These are phyloP conservation scores for Percina caprodes DNA, from an alignment of 2,113 vertebrate genomes.

Conservation along the genomic window DNA sequence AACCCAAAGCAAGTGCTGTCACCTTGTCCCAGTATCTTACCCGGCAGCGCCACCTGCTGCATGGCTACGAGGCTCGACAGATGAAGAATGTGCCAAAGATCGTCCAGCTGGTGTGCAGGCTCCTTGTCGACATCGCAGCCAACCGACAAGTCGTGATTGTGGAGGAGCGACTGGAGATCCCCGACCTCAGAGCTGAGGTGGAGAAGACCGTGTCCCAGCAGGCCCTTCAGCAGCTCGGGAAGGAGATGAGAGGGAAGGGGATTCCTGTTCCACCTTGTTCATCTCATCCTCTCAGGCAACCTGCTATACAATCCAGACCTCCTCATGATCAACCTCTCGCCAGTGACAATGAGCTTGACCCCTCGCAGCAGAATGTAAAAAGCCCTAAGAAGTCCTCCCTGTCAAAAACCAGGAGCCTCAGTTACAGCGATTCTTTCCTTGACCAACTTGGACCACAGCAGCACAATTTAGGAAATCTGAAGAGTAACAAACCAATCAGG, in stretches of 20 bases:
- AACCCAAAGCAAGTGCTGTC: slow-evolving; percentile 88
- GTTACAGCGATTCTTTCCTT: slow-evolving; percentile 93
- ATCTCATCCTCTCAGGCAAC: slow-evolving; percentile 41
- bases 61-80: slow-evolving; percentile 94
- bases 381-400: slow-evolving; percentile 80
- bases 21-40: slow-evolving; percentile 94
- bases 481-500: slow-evolving; percentile 73
- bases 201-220: slow-evolving; percentile 93
- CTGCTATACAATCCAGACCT: slow-evolving; percentile 39
- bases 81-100: slow-evolving; percentile 96
- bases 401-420: slow-evolving; percentile 83
- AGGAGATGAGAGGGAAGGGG: slow-evolving; percentile 86
- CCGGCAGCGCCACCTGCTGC: slow-evolving; percentile 94
- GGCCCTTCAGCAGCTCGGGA: slow-evolving; percentile 85
- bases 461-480: slow-evolving; percentile 67
- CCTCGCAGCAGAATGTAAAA: slow-evolving; percentile 78
- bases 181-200: slow-evolving; percentile 91
- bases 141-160: slow-evolving; percentile 86
- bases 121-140: slow-evolving; percentile 90
- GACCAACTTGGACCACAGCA: slow-evolving; percentile 77
- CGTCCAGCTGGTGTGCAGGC: slow-evolving; percentile 89
- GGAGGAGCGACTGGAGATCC: slow-evolving; percentile 81
- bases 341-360: slow-evolving; percentile 83
- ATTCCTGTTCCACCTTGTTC: slow-evolving; percentile 77
- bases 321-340: slow-evolving; percentile 75